Base-by-base conservation (phyloP, 2,797 vertebrate species). In the Tinamus major region DNA sequence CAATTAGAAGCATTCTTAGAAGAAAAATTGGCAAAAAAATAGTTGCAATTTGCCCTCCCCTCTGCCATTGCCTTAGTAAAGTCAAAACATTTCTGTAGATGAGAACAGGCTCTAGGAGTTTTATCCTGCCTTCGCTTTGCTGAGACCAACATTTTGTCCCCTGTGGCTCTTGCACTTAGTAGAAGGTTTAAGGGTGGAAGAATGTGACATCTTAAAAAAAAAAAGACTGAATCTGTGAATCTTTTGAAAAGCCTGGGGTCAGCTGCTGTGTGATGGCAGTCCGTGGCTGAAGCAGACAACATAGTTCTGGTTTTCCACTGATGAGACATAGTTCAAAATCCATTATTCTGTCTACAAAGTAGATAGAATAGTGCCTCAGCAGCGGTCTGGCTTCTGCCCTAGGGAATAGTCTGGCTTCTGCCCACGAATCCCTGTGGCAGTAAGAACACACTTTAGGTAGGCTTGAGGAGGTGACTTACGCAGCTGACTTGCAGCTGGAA, bases 191-290 rank as follows among this genome's bases (percentile, higher is more conserved):
- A 74, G 53, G 85, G 77, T 71, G 39, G 87, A 85, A 88, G 49
- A 93, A 89, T 80, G 75, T 83, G 91, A 74, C 58, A 69, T 86
- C 93, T 92, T 78, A 82, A 65, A 80, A 72, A 88, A 94, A 92
- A 88, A 77, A 21, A 89, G 72, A 82, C 37, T 59, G 89, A 74
- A 85, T 91, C 68, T 77, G 49, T 75, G 71, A 90, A 86, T 90
- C 86, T 93, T 91, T 58, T 88, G 85, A 65, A 67, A 93, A 80
- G 77, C 79, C 70, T 79, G 49, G 64, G 85, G 91, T 93, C 92
- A 90, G 71, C 71, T 95, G 68, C 37, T 58, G 8, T 59, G 78
- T 75, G 87, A 90, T 89, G 75, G 80, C 71, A 80, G 65, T 87
- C 93, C 80, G 46, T 46, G 92, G 65, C 81, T 78, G 49, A 85